A percentile compares a stretch with the other conserved stretches of the same genome.
phyloP scores from a whole-genome alignment of 1,140 invertebrate species.

The Subanguina moxae region DNA sequence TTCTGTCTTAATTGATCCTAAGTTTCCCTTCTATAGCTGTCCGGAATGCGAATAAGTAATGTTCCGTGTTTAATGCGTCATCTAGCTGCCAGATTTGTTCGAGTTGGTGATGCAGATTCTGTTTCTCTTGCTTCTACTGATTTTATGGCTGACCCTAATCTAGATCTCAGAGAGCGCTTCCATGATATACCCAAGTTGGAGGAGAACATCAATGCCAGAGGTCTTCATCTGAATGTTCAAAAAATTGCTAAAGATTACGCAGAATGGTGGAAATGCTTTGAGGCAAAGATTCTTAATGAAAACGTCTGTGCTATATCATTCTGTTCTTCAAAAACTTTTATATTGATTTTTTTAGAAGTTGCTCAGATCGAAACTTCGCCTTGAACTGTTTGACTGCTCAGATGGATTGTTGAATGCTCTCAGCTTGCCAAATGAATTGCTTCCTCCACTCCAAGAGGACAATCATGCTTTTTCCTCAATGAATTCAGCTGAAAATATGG shows the following conservation, averaged over 20 bases:
- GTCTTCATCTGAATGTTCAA: constrained; percentile 9
- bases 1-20: too few species aligned
- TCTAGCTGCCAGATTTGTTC: too few species aligned
- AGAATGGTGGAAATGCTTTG: constrained; percentile 18
- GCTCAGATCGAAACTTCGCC: not conserved
- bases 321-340: too few species aligned
- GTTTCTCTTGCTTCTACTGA: too few species aligned
- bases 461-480: not conserved
- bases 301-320: not conserved
- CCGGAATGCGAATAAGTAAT: too few species aligned
- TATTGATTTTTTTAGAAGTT: too few species aligned
- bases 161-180: constrained; percentile 13
- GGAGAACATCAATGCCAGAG: constrained; percentile 4
- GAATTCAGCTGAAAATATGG: not conserved
- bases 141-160: constrained; percentile 8
- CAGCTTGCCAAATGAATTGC: not conserved
- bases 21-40: too few species aligned
- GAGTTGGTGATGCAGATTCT: too few species aligned
- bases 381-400: not conserved
- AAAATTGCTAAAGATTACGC: constrained; percentile 12
- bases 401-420: constrained; percentile 9
- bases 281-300: not conserved
- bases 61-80: too few species aligned
- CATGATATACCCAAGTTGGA: constrained; percentile 1
- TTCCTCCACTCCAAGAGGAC: not conserved